A percentile compares a stretch with the other conserved stretches of the same genome.
Evolutionary conservation across 2,797 vertebrate genomes (phyloP).

Genomic region (Molossus molossus): DNA sequence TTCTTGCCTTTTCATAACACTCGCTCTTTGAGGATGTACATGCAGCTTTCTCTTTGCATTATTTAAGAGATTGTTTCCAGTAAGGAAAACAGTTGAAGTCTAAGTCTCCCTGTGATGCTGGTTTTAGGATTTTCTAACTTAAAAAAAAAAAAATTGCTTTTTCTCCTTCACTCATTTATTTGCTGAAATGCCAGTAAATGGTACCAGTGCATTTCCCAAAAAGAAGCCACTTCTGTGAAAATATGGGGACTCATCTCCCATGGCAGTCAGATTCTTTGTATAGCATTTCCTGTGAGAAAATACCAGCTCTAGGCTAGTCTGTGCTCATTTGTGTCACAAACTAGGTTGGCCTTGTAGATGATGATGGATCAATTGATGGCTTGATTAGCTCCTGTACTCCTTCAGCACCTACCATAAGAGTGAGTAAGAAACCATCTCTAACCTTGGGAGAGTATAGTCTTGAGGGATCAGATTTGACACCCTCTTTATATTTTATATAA

Average conservation of each 20-base stretch:
- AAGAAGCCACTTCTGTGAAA: conserved; percentile 47
- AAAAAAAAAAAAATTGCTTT: conserved; percentile 75
- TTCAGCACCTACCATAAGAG: neutral
- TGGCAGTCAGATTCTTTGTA: neutral
- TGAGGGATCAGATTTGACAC: neutral
- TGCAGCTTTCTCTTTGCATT: conserved; percentile 82
- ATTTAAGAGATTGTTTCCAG: conserved; percentile 87
- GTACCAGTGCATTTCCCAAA: conserved; percentile 70
- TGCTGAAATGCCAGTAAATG: conserved; percentile 77
- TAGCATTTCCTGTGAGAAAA: conserved; percentile 29
- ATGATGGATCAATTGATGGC: neutral
- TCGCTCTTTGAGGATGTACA: conserved; percentile 81
- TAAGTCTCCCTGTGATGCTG: conserved; percentile 76
- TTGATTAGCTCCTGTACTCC: neutral
- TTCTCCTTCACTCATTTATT: conserved; percentile 66
- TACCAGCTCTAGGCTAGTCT: neutral
- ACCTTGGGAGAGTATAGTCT: neutral
- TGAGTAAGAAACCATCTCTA: neutral
- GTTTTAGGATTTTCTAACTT: conserved; percentile 82
- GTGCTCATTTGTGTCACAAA: neutral
- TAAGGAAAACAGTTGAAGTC: conserved; percentile 83
- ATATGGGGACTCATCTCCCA: neutral
- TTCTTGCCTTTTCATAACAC: conserved; percentile 77
- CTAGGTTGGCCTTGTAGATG: neutral
- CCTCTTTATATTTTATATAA: neutral